Base-by-base conservation (phyloP, 35 echinoderm and acorn worm genomes). In the Acanthaster planci region DNA sequence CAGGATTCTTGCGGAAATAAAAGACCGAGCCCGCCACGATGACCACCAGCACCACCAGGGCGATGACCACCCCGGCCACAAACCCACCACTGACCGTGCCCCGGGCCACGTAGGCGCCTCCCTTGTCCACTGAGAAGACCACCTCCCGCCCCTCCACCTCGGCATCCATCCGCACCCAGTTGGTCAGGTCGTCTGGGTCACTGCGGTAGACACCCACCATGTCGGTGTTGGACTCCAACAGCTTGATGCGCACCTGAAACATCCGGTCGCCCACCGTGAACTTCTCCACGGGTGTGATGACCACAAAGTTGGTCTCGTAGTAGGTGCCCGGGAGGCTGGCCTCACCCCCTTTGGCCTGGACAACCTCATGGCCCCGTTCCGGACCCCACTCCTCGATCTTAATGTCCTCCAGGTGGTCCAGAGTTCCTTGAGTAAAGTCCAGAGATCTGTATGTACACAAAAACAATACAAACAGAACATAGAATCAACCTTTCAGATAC, bases 401-500 rank as follows among this genome's bases (percentile, higher is more conserved):
- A 59, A 97, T 90, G 80, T 93, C 88, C 38, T 91, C 89, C 17
- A 97, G 54, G 52, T 97, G 91, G 59, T 91, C 86, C 26, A 97
- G 79, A 12, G 79, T 85, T 37, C 91, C 95, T 42, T 82, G 53
- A 15, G 89, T 47, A 57, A 97, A 90, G 1, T 78, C 85, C 12
- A 97, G 79, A 26, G 47, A 72, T 60, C 95, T 97, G 84, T 32
- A 85, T 67, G 27, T 0, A 88, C 87, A 31, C 17, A 31, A 22
- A 77, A 77, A 35, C 42, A 4, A 47, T 12, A 47, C 4, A 47
- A 47, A 47, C 12, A 6, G 42, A 47, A 47, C 42, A 47, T n/a
- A n/a, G n/a, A n/a, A n/a, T n/a, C n/a, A n/a, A n/a, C n/a, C n/a
- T n/a, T n/a, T n/a, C n/a, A n/a, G n/a, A n/a, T n/a, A n/a, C n/a